Percentiles rank a stretch among this genome's conserved stretches.
Evolutionary conservation across 2,797 vertebrate species (phyloP).

Genomic region (Thamnophis elegans): DNA sequence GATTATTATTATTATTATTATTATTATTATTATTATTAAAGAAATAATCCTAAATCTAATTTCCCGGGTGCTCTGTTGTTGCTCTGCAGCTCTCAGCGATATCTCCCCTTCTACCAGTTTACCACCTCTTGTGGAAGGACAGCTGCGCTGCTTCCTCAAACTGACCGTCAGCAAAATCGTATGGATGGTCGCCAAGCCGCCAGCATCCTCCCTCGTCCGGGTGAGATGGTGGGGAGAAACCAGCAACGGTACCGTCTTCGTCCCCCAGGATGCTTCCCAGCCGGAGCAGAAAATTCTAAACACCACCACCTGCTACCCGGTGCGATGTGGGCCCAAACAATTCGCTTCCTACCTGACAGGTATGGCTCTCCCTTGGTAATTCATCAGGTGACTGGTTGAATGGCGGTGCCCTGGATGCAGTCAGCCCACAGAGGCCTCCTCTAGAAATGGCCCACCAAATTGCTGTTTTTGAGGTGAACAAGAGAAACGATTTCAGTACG

Average conservation of each 20-base stretch:
- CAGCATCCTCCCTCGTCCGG: slow-evolving; percentile 74
- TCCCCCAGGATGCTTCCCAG: slow-evolving; percentile 77
- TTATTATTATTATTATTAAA: too few species aligned
- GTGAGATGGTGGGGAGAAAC: slow-evolving; percentile 96
- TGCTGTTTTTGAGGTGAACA: not conserved
- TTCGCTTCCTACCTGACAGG: slow-evolving; percentile 91
- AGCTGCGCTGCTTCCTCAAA: slow-evolving; percentile 85
- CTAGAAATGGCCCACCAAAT: not conserved
- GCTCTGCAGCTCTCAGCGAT: slow-evolving; percentile 76
- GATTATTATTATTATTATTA: too few species aligned
- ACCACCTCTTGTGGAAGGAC: slow-evolving; percentile 90
- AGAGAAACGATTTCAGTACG: not conserved
- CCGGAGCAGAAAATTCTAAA: slow-evolving; percentile 75
- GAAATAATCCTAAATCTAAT: too few species aligned
- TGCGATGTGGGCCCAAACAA: slow-evolving; percentile 90
- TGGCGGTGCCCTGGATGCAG: not conserved
- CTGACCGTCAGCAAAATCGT: slow-evolving; percentile 80
- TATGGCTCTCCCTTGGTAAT: slow-evolving; percentile 50
- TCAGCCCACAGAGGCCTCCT: not conserved
- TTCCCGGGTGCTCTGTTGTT: not conserved
- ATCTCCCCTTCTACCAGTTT: slow-evolving; percentile 82
- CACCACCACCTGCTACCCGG: slow-evolving; percentile 82
- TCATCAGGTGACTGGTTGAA: not conserved
- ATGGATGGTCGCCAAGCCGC: slow-evolving; percentile 82
- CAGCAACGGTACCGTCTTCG: slow-evolving; percentile 82